Evolutionary conservation across 1,140 invertebrate species (phyloP).

Genomic region (Rhopalosiphum maidis): DNA sequence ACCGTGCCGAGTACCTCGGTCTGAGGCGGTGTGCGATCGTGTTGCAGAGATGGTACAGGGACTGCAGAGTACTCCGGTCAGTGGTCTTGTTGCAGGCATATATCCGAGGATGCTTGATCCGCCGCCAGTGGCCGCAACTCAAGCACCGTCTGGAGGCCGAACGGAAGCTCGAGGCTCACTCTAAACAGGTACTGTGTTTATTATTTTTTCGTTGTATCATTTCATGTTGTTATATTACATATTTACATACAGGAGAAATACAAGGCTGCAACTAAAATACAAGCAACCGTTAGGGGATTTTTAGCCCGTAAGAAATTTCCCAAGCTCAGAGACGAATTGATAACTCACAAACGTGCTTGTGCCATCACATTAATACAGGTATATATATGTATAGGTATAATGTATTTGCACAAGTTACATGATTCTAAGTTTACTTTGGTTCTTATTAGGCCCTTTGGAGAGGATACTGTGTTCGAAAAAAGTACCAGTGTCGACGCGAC

Average conservation of each 20-base stretch:
- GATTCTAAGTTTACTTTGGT: background rate
- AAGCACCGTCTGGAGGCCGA: background rate
- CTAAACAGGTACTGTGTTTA: background rate
- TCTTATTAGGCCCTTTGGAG: slow-evolving; percentile 68
- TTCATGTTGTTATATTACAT: background rate
- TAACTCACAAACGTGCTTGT: background rate
- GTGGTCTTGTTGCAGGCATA: background rate
- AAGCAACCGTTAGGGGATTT: slow-evolving; percentile 35
- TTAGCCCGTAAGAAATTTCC: background rate
- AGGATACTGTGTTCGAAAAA: slow-evolving; percentile 66
- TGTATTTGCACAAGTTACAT: background rate
- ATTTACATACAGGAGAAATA: background rate
- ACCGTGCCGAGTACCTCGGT: slow-evolving; percentile 58
- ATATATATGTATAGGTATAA: background rate
- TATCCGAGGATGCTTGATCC: background rate
- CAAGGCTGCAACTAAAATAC: slow-evolving; percentile 25
- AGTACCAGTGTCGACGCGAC: slow-evolving; percentile 26
- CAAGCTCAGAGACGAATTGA: background rate
- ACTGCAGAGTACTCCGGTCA: slow-evolving; percentile 58
- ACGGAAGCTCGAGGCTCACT: background rate
- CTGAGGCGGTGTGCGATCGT: slow-evolving; percentile 65
- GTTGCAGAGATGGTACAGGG: slow-evolving; percentile 68
- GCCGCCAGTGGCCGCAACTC: background rate
- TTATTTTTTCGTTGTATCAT: background rate
- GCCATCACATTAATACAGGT: slow-evolving; percentile 32